Evolutionary conservation across 1,140 invertebrate genomes (phyloP).

Genomic region (Acromyrmex charruanus): DNA sequence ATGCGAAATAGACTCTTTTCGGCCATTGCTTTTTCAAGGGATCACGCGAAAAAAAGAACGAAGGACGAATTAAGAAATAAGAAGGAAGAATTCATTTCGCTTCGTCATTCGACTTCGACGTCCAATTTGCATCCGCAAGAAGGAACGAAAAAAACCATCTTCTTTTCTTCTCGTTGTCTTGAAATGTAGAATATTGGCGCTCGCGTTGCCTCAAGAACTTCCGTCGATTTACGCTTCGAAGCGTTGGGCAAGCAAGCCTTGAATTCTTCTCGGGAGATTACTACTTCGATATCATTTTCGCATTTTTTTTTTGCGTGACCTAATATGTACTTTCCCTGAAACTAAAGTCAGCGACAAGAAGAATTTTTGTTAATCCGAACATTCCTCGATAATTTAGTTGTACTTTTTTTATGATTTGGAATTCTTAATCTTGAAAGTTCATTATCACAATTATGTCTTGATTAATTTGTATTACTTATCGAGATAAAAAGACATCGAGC

Average conservation of each 20-base stretch:
- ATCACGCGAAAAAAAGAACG: neutral
- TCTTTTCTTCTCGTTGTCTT: conserved; percentile 11
- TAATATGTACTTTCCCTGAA: neutral
- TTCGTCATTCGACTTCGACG: conserved; percentile 18
- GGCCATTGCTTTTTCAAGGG: neutral
- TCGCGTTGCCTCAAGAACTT: conserved; percentile 20
- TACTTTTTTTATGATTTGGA: neutral
- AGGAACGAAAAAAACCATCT: conserved; percentile 16
- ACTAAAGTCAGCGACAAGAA: neutral
- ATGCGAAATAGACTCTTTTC: neutral
- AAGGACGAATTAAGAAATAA: neutral
- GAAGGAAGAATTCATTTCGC: conserved; percentile 32
- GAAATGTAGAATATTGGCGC: conserved; percentile 26
- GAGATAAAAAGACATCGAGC: neutral
- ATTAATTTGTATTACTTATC: neutral
- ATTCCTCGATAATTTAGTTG: conserved; percentile 20
- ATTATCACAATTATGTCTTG: neutral
- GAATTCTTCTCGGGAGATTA: conserved; percentile 32
- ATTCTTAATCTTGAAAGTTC: conserved; percentile 43
- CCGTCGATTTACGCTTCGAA: conserved; percentile 42
- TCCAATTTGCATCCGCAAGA: conserved; percentile 51
- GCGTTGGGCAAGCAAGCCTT: neutral
- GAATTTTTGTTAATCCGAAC: conserved; percentile 39
- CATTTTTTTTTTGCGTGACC: neutral
- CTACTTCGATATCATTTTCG: conserved; percentile 25